Base-by-base conservation (phyloP, 2,797 vertebrate genomes). In the Channa striata region DNA sequence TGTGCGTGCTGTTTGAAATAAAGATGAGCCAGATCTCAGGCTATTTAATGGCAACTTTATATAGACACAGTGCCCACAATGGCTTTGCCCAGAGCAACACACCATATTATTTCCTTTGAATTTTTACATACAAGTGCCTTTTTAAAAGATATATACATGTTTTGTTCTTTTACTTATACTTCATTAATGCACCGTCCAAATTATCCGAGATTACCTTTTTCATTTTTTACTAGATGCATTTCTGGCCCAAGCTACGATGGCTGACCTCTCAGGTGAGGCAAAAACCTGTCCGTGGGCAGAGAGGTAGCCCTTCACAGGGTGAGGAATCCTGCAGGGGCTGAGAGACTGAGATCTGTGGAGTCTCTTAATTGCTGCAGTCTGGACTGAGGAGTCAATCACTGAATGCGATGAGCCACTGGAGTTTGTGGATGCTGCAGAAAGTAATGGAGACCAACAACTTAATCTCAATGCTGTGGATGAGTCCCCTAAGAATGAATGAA, bases 331-430 rank as follows among this genome's bases (percentile, higher is more conserved):
- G 73, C 84, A 67, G 58, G 91, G 92, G 67, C 92, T 92, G 46
- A 86, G 78, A 17, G 92, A 92, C 65, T 91, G 90, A 57, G 88
- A 89, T 73, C 91, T 91, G 68, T 87, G 85, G 60, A 81, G 68
- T 11, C 44, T 84, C 60, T 79, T 88, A 40, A 83, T 39, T 1
- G 77, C 80, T 2, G 59, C 8, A 0, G 62, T 21, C n/a, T 43
- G 71, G n/a, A 64, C 54, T 1, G 65, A 42, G 19, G 68, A 60
- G 12, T 65, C 63, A 47, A 34, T 87, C 37, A 7, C 59, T 6
- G 72, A 40, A 13, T 34, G 25, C 17, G 39, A 11, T 1, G 33
- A 19, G 16, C 34, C 58, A 1, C 4, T 68, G 19, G 72, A 69
- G 42, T 23, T 77, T 1, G 19, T 2, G 23, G 67, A 36, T 20